phyloP scores from a whole-genome alignment of 2,113 vertebrate genomes.

The Donacobius atricapilla region DNA sequence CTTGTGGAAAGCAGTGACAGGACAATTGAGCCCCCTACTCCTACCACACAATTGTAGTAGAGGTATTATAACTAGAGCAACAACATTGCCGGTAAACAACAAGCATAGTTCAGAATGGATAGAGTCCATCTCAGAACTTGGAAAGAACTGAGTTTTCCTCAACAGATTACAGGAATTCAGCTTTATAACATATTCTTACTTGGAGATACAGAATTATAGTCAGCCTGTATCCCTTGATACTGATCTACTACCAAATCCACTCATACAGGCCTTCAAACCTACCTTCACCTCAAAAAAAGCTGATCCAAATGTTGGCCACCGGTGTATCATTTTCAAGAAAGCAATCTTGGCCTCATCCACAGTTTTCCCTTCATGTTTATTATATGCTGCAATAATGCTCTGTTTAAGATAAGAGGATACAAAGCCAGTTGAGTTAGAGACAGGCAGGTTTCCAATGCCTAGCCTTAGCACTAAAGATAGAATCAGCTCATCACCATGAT shows the following conservation, averaged over 20 bases:
- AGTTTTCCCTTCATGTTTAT: conserved; percentile 79
- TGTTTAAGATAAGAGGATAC: conserved; percentile 2
- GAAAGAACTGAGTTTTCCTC: not conserved
- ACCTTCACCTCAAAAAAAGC: conserved; percentile 99
- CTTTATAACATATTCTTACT: not conserved
- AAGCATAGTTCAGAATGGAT: not conserved
- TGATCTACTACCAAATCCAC: not conserved
- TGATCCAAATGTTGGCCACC: conserved; percentile 94
- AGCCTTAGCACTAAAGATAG: not conserved
- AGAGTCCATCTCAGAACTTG: not conserved
- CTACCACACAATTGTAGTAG: not conserved
- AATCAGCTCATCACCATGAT: not conserved
- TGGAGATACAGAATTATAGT: not conserved
- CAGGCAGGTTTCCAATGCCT: not conserved
- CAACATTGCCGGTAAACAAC: not conserved
- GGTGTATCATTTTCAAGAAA: conserved; percentile 83
- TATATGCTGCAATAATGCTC: conserved; percentile 76
- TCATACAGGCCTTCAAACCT: not conserved
- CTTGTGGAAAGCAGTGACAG: not conserved
- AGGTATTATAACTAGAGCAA: not conserved
- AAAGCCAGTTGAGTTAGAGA: not conserved
- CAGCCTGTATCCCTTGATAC: not conserved
- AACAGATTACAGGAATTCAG: not conserved
- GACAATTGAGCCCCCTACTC: not conserved
- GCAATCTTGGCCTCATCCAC: conserved; percentile 84